phyloP scores from a whole-genome alignment of 2,888 invertebrate species.

The Brachycybe producta region DNA sequence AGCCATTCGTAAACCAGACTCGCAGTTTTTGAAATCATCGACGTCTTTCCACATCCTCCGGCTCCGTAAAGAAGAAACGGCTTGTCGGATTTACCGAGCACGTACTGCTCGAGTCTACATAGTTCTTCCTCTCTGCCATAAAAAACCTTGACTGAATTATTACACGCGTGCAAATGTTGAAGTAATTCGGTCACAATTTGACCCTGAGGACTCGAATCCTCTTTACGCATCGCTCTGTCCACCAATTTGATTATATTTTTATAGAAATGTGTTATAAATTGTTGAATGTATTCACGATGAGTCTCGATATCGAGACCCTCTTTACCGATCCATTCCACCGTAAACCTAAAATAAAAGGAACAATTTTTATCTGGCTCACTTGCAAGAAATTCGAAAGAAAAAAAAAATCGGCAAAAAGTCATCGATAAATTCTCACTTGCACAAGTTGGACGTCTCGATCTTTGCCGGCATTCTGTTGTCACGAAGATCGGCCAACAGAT shows the following conservation, averaged over 20 bases:
- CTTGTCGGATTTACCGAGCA: conserved; percentile 65
- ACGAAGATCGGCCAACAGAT: conserved; percentile 69
- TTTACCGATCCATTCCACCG: conserved; percentile 92
- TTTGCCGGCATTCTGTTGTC: conserved; percentile 80
- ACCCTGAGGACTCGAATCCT: conserved; percentile 84
- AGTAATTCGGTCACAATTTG: conserved; percentile 86
- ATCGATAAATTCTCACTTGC: conserved; percentile 48
- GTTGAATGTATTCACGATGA: conserved; percentile 82
- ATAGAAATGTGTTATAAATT: conserved; percentile 89
- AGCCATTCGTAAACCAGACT: conserved; percentile 47
- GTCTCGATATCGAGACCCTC: conserved; percentile 86
- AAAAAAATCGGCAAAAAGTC: background rate
- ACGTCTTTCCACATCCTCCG: conserved; percentile 96
- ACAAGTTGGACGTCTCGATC: conserved; percentile 74
- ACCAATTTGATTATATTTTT: conserved; percentile 82
- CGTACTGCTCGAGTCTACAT: conserved; percentile 62
- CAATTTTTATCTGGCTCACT: background rate
- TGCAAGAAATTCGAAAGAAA: background rate
- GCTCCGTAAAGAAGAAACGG: conserved; percentile 86
- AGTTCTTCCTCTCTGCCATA: conserved; percentile 82
- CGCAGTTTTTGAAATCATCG: conserved; percentile 81
- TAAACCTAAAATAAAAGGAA: conserved; percentile 51
- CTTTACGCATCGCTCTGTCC: conserved; percentile 88
- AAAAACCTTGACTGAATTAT: conserved; percentile 84
- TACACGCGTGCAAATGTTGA: conserved; percentile 89